Evolutionary conservation across 1,140 invertebrate species (phyloP).

Genomic region (Macrotrachela quadricornifera): DNA sequence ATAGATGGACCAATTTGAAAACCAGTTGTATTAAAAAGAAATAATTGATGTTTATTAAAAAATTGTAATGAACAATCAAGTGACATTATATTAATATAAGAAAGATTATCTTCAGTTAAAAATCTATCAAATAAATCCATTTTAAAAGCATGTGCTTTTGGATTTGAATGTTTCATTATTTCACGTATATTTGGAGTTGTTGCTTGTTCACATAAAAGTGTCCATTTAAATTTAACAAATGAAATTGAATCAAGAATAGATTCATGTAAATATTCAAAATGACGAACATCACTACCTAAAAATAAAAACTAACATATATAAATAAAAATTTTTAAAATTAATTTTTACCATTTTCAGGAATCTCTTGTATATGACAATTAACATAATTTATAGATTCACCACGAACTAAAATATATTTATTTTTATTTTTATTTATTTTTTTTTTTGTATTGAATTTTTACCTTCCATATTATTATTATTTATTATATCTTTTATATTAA

Average conservation of each 20-base stretch:
- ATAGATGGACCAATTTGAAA: slow-evolving; percentile 54
- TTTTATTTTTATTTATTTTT: too few relatives aligned
- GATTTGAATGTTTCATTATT: neutral
- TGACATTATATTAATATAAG: slow-evolving; percentile 5
- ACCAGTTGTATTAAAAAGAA: slow-evolving; percentile 7
- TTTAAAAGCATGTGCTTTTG: slow-evolving; percentile 1
- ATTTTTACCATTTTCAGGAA: slow-evolving; percentile 63
- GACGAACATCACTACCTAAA: slow-evolving; percentile 40
- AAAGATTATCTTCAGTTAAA: neutral
- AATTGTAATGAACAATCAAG: slow-evolving; percentile 2
- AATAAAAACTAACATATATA: too few relatives aligned
- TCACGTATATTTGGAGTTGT: neutral
- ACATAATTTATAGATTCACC: slow-evolving; percentile 8
- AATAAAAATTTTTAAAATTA: too few relatives aligned
- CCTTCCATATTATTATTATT: neutral
- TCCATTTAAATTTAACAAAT: slow-evolving; percentile 1
- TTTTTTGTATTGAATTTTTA: too few relatives aligned
- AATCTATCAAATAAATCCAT: slow-evolving; percentile 3
- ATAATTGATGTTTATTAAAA: slow-evolving; percentile 1
- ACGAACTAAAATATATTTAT: neutral
- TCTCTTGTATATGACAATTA: slow-evolving; percentile 40
- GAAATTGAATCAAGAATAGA: neutral
- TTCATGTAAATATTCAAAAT: slow-evolving; percentile 36
- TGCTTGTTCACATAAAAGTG: slow-evolving; percentile 1
- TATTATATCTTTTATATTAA: slow-evolving; percentile 1